A percentile compares a stretch with the other conserved stretches of the same genome.
Conservation (phyloP, 2,888 invertebrate genomes). For the Apotomis capreana region DNA sequence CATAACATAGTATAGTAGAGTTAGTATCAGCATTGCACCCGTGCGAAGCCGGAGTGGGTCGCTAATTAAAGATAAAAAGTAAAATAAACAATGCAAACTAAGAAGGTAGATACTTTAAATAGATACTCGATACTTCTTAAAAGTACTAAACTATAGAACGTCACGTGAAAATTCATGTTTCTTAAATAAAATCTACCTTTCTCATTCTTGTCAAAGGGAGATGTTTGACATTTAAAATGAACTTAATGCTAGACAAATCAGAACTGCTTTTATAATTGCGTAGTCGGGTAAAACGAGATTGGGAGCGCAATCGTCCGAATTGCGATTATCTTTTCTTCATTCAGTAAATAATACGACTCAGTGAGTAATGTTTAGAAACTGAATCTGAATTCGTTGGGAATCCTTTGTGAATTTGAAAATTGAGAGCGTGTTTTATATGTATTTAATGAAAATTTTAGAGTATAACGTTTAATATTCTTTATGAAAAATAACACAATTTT, state of each 20-base stretch:
- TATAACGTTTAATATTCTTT: background rate
- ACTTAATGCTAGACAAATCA: background rate
- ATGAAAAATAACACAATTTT: background rate
- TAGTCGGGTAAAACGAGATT: background rate
- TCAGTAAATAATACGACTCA: constrained; percentile 1
- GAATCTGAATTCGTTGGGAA: constrained; percentile 6
- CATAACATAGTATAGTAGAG: too few relatives aligned
- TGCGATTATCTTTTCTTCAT: background rate
- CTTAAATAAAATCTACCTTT: too few relatives aligned
- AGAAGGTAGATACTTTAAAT: too few relatives aligned
- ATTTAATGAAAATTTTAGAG: constrained; percentile 1
- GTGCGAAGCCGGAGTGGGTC: too few relatives aligned
- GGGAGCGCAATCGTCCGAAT: background rate
- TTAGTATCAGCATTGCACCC: too few relatives aligned
- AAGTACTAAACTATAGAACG: too few relatives aligned
- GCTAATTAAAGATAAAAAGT: too few relatives aligned
- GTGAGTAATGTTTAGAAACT: constrained; percentile 5
- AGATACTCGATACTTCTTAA: too few relatives aligned
- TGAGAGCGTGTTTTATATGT: background rate
- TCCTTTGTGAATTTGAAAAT: constrained; percentile 6
- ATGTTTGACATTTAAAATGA: background rate
- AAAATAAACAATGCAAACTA: too few relatives aligned
- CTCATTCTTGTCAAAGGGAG: too few relatives aligned
- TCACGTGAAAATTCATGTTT: too few relatives aligned
- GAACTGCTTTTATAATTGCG: background rate